Conservation (phyloP, 2,797 vertebrate species). For the Allobates femoralis region DNA sequence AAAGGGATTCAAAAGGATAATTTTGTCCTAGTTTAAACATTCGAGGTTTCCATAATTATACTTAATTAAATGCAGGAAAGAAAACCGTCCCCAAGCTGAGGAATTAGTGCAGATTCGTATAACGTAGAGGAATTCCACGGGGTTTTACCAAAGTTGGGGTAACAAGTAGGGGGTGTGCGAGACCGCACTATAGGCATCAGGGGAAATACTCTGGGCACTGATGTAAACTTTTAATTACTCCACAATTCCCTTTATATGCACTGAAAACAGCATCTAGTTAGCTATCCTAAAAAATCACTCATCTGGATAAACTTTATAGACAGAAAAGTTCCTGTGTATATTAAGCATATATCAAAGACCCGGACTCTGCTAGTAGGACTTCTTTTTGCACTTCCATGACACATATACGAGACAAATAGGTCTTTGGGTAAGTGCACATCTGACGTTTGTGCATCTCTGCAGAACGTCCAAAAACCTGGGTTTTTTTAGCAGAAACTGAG, state of each 20-base stretch:
- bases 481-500: no score
- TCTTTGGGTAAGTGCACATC: no score
- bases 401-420: no score
- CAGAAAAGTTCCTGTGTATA: conserved; percentile 33
- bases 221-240: conserved; percentile 57
- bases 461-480: no score
- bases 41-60: conserved; percentile 50
- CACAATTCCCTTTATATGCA: conserved; percentile 48
- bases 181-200: neutral
- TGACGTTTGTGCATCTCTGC: no score
- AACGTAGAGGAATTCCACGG: conserved; percentile 43
- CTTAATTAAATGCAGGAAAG: conserved; percentile 57
- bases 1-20: conserved; percentile 40
- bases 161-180: conserved; percentile 20
- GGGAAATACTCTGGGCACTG: conserved; percentile 16
- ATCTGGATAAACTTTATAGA: conserved; percentile 36
- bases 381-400: no score
- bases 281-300: conserved; percentile 52
- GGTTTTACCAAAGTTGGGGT: conserved; percentile 47
- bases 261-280: conserved; percentile 7
- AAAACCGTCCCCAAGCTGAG: conserved; percentile 28
- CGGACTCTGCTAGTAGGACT: no score
- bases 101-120: conserved; percentile 50
- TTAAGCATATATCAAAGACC: no score
- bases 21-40: conserved; percentile 58